phyloP scores from a whole-genome alignment of 1,140 invertebrate genomes.

The Contarinia nasturtii region DNA sequence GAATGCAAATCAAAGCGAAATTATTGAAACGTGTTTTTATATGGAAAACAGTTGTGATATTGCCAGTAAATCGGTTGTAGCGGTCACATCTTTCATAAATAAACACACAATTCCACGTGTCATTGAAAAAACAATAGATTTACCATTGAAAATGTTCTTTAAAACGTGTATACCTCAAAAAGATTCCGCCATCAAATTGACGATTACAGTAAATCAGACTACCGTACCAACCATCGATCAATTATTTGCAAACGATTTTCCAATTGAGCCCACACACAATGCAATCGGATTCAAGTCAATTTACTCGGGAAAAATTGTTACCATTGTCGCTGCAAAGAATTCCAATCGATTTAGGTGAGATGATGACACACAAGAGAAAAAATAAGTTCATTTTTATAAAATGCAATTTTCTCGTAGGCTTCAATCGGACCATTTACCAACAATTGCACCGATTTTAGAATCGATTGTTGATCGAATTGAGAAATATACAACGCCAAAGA shows the following conservation, averaged over 20 bases:
- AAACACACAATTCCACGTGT: slow-evolving; percentile 16
- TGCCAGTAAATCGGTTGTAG: slow-evolving; percentile 11
- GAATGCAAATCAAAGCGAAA: slow-evolving; percentile 7
- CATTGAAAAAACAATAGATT: slow-evolving; percentile 11
- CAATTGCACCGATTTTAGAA: slow-evolving; percentile 17
- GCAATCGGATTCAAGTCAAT: slow-evolving; percentile 16
- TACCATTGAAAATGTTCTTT: slow-evolving; percentile 19
- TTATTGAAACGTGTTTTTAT: slow-evolving; percentile 15
- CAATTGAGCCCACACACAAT: slow-evolving; percentile 11
- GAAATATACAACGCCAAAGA: slow-evolving; percentile 2
- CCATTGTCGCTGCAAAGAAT: slow-evolving; percentile 20
- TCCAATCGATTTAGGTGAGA: slow-evolving; percentile 16
- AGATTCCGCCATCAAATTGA: slow-evolving; percentile 17
- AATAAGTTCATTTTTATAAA: too few species aligned
- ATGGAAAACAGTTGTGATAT: slow-evolving; percentile 14
- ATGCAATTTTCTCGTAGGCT: slow-evolving; percentile 10
- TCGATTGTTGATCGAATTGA: slow-evolving; percentile 6
- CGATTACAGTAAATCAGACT: slow-evolving; percentile 14
- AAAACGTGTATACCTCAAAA: slow-evolving; percentile 15
- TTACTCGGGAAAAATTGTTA: slow-evolving; percentile 12
- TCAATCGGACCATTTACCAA: slow-evolving; percentile 18
- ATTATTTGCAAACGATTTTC: slow-evolving; percentile 16
- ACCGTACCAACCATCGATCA: slow-evolving; percentile 11
- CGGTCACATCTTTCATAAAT: slow-evolving; percentile 16
- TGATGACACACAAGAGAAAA: not conserved